Percentiles rank a stretch among this genome's conserved stretches.
These are phyloP conservation scores for Lasioglossum lativentre DNA, from an alignment of 2,888 invertebrate genomes.

Conservation along the genomic window DNA sequence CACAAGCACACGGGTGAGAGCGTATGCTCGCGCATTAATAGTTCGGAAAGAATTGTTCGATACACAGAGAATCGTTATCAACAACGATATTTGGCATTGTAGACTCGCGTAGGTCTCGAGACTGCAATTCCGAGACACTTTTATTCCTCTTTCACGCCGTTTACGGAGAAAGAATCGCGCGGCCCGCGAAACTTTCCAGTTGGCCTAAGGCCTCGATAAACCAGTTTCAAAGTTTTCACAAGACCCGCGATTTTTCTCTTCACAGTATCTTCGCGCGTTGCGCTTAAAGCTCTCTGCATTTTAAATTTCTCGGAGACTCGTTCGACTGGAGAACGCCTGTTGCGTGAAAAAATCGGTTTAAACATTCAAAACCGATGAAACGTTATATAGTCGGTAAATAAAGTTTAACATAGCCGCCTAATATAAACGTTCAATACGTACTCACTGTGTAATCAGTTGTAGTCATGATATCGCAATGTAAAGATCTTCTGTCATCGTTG, in stretches of 20 bases:
- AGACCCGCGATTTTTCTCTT: not conserved
- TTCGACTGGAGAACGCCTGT: not conserved
- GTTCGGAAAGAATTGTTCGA: not conserved
- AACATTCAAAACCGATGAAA: not conserved
- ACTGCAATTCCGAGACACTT: not conserved
- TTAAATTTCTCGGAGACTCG: not conserved
- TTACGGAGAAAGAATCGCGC: slow-evolving; percentile 34
- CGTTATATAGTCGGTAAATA: not conserved
- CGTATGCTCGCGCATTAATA: not conserved
- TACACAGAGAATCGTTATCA: not conserved
- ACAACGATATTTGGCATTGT: not conserved
- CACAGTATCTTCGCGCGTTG: not conserved
- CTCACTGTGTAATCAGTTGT: not conserved
- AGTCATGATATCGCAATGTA: no score
- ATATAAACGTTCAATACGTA: not conserved
- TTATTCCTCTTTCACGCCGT: slow-evolving; percentile 7
- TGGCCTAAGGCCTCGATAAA: slow-evolving; percentile 10
- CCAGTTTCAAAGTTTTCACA: slow-evolving; percentile 36
- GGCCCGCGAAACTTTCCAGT: slow-evolving; percentile 12
- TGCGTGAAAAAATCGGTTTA: not conserved
- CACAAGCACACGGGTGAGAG: not conserved
- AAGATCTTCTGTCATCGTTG: no score
- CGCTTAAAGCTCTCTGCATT: not conserved
- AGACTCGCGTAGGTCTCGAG: not conserved
- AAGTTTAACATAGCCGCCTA: not conserved